These are phyloP conservation scores for Micoletzkya japonica DNA, from an alignment of 2,888 invertebrate species.

Conservation along the genomic window DNA sequence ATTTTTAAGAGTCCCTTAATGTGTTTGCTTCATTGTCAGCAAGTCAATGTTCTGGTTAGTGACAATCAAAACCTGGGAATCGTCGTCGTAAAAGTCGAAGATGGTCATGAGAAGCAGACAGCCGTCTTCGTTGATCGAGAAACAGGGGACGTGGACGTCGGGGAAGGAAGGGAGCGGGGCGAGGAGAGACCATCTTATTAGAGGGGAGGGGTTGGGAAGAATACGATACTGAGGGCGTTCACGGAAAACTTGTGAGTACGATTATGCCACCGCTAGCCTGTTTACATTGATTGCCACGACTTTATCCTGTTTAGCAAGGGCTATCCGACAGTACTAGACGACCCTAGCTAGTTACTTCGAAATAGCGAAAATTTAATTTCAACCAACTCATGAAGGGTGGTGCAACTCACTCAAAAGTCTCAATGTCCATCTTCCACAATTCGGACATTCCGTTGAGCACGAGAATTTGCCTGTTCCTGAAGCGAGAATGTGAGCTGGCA, in stretches of 20 bases:
- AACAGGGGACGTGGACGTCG: conserved; percentile 12
- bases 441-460: conserved; percentile 15
- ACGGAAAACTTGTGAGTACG: too few relatives aligned
- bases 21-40: too few relatives aligned
- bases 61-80: too few relatives aligned
- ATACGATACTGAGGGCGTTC: too few relatives aligned
- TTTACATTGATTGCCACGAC: too few relatives aligned
- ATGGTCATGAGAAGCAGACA: conserved; percentile 19
- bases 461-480: conserved; percentile 16
- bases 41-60: too few relatives aligned
- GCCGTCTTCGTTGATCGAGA: conserved; percentile 24
- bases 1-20: too few relatives aligned
- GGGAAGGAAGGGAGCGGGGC: conserved; percentile 17
- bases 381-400: not conserved
- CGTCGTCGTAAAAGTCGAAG: conserved; percentile 15
- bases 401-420: not conserved
- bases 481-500: not conserved
- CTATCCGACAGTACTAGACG: too few relatives aligned
- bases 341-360: not conserved
- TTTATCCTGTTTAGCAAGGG: too few relatives aligned
- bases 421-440: conserved; percentile 14
- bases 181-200: conserved; percentile 9
- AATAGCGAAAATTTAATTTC: not conserved
- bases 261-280: too few relatives aligned
- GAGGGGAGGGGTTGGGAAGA: not conserved